phyloP scores from a whole-genome alignment of 2,888 invertebrate species.

The Drosophila greeni region DNA sequence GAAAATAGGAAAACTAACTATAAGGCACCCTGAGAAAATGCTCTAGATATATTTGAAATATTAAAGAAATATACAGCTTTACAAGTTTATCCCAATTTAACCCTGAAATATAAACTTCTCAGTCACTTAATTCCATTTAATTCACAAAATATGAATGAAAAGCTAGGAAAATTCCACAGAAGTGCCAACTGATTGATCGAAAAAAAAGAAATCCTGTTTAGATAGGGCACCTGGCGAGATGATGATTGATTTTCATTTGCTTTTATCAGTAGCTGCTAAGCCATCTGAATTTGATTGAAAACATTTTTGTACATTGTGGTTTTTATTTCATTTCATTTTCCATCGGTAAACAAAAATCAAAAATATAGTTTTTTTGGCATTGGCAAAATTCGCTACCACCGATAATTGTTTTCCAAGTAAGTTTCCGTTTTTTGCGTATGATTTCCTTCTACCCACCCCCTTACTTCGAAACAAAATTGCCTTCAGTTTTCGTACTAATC shows the following conservation, averaged over 20 bases:
- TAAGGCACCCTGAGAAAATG: neutral
- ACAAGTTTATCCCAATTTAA: neutral
- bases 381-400: constrained; percentile 76
- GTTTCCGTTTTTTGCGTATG: constrained; percentile 57
- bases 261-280: constrained; percentile 28
- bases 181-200: constrained; percentile 24
- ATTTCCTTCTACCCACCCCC: constrained; percentile 9
- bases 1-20: neutral
- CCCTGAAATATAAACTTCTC: neutral
- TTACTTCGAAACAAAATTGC: constrained; percentile 46
- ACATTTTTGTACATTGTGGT: constrained; percentile 23
- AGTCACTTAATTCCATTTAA: neutral
- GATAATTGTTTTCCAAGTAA: constrained; percentile 80
- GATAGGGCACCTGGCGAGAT: constrained; percentile 21
- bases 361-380: constrained; percentile 76
- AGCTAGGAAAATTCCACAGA: neutral
- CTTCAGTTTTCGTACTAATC: constrained; percentile 54
- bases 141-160: constrained; percentile 6
- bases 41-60: neutral
- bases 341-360: constrained; percentile 42
- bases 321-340: constrained; percentile 51
- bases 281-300: constrained; percentile 34
- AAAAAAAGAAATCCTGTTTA: constrained; percentile 11
- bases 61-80: neutral
- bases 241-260: constrained; percentile 36